phyloP scores from a whole-genome alignment of 2,888 invertebrate genomes.

The Lamellibrachia satsuma region DNA sequence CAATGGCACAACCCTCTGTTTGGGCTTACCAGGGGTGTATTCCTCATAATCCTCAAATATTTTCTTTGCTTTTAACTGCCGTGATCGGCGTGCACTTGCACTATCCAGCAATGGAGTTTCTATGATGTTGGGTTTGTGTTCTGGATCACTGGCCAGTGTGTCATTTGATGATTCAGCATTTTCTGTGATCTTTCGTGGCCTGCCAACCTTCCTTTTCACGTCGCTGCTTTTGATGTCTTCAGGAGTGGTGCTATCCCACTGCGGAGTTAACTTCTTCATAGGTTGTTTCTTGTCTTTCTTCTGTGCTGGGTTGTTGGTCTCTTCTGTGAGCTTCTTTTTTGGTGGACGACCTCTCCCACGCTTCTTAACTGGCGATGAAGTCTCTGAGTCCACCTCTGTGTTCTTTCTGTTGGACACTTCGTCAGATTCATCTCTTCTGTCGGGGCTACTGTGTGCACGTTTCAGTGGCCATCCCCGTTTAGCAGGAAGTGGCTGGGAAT shows the following conservation, averaged over 20 bases:
- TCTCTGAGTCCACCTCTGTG: not conserved
- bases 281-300: not conserved
- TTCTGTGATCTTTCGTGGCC: not conserved
- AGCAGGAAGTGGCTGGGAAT: not conserved
- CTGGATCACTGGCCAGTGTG: not conserved
- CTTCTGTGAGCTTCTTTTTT: not conserved
- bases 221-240: not conserved
- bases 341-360: not conserved
- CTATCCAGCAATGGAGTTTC: not conserved
- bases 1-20: not conserved
- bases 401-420: not conserved
- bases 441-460: not conserved
- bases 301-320: not conserved
- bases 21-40: not conserved
- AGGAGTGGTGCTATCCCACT: not conserved
- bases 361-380: not conserved
- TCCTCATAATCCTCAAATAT: slow-evolving; percentile 26
- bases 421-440: not conserved
- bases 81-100: slow-evolving; percentile 17
- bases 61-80: slow-evolving; percentile 24
- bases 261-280: not conserved
- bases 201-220: not conserved
- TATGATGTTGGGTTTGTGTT: not conserved
- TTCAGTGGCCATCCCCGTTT: not conserved
- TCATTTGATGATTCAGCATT: not conserved